Conservation (phyloP, 2,888 invertebrate species). For the Dexiosoma caninum region DNA sequence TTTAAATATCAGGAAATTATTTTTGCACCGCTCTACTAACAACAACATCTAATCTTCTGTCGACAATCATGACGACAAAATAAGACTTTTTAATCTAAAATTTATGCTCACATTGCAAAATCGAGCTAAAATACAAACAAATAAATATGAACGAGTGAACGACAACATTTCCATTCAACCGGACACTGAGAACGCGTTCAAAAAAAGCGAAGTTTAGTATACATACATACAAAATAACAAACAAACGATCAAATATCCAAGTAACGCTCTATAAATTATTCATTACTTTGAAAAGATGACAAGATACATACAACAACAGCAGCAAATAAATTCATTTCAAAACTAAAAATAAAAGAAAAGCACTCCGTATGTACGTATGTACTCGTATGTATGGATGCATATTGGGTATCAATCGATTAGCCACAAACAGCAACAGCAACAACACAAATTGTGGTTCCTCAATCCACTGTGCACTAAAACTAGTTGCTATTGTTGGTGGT, state of each 20-base stretch:
- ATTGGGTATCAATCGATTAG: slow-evolving; percentile 58
- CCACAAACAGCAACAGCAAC: too few relatives aligned
- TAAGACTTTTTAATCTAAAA: slow-evolving; percentile 47
- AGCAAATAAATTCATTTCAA: slow-evolving; percentile 6
- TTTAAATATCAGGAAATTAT: too few relatives aligned
- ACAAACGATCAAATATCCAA: slow-evolving; percentile 43
- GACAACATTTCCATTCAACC: slow-evolving; percentile 56
- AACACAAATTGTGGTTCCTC: slow-evolving; percentile 37
- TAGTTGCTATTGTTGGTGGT: not conserved
- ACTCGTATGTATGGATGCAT: too few relatives aligned
- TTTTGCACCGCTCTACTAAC: not conserved
- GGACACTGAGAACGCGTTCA: slow-evolving; percentile 54
- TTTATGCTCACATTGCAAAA: slow-evolving; percentile 53
- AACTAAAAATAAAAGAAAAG: not conserved
- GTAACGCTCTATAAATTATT: slow-evolving; percentile 63
- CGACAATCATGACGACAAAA: slow-evolving; percentile 45
- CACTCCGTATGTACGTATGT: slow-evolving; percentile 9
- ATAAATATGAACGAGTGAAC: slow-evolving; percentile 13
- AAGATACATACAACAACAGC: slow-evolving; percentile 33
- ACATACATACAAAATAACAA: slow-evolving; percentile 16
- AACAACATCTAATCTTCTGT: slow-evolving; percentile 43
- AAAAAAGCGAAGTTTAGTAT: slow-evolving; percentile 29
- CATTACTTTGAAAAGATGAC: slow-evolving; percentile 60
- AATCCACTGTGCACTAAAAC: not conserved
- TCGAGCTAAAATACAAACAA: slow-evolving; percentile 25